phyloP scores from a whole-genome alignment of 2,113 vertebrate genomes.

The Podarcis raffonei region DNA sequence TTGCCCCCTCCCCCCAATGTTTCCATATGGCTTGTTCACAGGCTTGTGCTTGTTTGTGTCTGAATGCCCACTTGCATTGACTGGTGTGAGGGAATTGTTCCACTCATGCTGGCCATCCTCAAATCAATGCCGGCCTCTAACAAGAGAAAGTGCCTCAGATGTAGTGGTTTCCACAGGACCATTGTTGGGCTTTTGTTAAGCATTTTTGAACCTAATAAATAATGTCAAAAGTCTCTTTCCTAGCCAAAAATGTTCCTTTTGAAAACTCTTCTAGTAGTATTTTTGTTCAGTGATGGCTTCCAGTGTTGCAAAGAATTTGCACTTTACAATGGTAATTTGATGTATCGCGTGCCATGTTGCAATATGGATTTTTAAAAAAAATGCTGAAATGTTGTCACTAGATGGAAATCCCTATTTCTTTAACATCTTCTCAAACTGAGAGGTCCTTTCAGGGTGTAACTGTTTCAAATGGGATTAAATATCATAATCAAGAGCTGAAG shows the following conservation, averaged over 20 bases:
- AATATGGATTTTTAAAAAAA: too few relatives aligned
- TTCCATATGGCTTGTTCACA: conserved; percentile 84
- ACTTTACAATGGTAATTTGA: conserved; percentile 81
- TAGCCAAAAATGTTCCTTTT: conserved; percentile 84
- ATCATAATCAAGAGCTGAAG: conserved; percentile 45
- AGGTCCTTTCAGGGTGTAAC: not conserved
- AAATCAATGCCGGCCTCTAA: conserved; percentile 79
- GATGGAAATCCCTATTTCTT: conserved; percentile 1
- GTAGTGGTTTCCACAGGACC: conserved; percentile 82
- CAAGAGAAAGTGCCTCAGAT: conserved; percentile 83
- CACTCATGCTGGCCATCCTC: conserved; percentile 70
- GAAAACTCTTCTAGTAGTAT: conserved; percentile 91
- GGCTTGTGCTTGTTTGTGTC: conserved; percentile 73
- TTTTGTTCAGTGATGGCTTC: conserved; percentile 84
- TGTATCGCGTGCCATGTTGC: conserved; percentile 80
- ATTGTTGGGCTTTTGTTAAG: conserved; percentile 82
- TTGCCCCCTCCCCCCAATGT: conserved; percentile 18
- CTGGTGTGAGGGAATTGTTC: conserved; percentile 86
- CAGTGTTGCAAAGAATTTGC: conserved; percentile 82
- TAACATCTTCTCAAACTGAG: conserved; percentile 4
- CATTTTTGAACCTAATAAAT: conserved; percentile 89
- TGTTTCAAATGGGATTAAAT: conserved; percentile 24
- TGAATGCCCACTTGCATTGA: conserved; percentile 77
- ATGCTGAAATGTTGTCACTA: conserved; percentile 18
- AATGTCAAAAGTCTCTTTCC: conserved; percentile 89